Conservation (phyloP, 2,888 invertebrate species). For the Hypomecis punctinalis region DNA sequence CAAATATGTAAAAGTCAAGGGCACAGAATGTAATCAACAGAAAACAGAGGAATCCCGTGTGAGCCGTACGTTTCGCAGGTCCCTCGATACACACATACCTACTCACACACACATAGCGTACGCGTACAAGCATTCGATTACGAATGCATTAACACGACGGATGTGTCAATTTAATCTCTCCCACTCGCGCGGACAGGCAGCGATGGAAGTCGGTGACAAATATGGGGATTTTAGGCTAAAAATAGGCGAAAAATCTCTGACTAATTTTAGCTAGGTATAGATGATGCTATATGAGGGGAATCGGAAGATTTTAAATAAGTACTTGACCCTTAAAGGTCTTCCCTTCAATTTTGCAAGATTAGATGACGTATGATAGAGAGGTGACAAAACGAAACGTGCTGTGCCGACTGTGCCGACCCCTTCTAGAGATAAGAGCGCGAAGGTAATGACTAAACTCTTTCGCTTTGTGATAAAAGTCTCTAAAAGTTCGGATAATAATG, state of each 20-base stretch:
- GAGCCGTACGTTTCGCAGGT: slow-evolving; percentile 29
- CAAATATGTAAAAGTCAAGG: slow-evolving; percentile 10
- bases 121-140: slow-evolving; percentile 47
- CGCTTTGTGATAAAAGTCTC: too few relatives aligned
- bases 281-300: too few relatives aligned
- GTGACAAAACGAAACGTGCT: too few relatives aligned
- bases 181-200: slow-evolving; percentile 48
- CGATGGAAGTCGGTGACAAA: background rate
- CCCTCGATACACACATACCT: slow-evolving; percentile 10
- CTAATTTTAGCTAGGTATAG: too few relatives aligned
- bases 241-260: background rate
- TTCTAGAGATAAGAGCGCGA: too few relatives aligned
- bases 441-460: too few relatives aligned
- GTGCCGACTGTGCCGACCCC: too few relatives aligned
- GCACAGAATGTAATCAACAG: slow-evolving; percentile 6
- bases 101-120: slow-evolving; percentile 25
- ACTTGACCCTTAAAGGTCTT: too few relatives aligned
- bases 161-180: slow-evolving; percentile 72
- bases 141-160: slow-evolving; percentile 65
- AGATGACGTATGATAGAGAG: too few relatives aligned
- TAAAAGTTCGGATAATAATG: too few relatives aligned
- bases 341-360: too few relatives aligned
- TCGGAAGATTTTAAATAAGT: too few relatives aligned
- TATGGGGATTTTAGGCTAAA: background rate
- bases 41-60: slow-evolving; percentile 1